Evolutionary conservation across 1,140 invertebrate species (phyloP), one percentile per base, ranked within the genome.

Genomic region (Mizuhopecten yessoensis): DNA sequence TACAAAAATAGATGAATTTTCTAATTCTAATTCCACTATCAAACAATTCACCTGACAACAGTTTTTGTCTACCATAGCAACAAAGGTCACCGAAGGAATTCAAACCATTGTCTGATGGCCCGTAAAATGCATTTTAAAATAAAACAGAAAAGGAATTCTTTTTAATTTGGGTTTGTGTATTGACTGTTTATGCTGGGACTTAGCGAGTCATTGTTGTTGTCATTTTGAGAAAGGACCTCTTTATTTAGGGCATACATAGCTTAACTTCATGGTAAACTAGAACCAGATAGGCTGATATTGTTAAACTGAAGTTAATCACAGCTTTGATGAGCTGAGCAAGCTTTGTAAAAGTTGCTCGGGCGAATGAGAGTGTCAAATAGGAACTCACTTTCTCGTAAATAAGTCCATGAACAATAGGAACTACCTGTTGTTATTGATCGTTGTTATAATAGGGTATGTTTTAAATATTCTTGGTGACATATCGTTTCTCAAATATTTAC

Each of bases 401-500:
- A 75, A 75, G 2, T 75, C n/a, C 15, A n/a, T 29, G 20, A 23
- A 49, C 45, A 49, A 49, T 9, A 20, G 10, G 45, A 23, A 49
- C 11, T 49, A 75, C 57, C 57, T 75, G n/a, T 49, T 75, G 57
- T 75, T 75, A 29, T 75, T 75, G 23, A 75, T 75, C 57, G n/a
- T n/a, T 9, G n/a, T n/a, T 75, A 75, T n/a, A 29, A 75, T 13
- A 75, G 23, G 23, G 36, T 7, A 13, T 39, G 13, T 13, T 5
- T 39, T 39, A 7, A 39, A 39, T 7, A 39, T 29, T 3, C 57
- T 75, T 75, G 23, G 57, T 75, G 57, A 75, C 57, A 75, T 75
- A 29, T 75, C n/a, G 57, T 75, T 29, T 75, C n/a, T 75, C 57
- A 75, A 75, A 75, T 75, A 75, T 75, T 75, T 75, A 29, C 57